Evolutionary conservation across 2,888 invertebrate genomes (phyloP).

Genomic region (Pachymerium ferrugineum): DNA sequence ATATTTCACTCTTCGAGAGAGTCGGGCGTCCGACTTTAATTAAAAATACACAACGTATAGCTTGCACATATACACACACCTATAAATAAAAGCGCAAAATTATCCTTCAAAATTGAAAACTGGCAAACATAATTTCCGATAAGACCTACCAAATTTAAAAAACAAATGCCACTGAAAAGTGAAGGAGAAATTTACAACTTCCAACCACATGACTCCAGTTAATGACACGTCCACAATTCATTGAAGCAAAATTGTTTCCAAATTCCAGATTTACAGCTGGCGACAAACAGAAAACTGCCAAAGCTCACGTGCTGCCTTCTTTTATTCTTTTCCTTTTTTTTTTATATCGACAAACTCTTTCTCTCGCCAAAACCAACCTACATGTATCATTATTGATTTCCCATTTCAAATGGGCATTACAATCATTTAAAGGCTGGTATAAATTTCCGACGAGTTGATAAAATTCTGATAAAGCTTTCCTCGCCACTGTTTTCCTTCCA

Average conservation of each 20-base stretch:
- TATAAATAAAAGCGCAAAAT: slow-evolving; percentile 13
- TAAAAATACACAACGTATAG: slow-evolving; percentile 7
- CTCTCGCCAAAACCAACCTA: slow-evolving; percentile 8
- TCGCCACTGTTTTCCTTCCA: slow-evolving; percentile 7
- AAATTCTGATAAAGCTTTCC: slow-evolving; percentile 13
- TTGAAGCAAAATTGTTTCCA: background rate
- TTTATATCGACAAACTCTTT: background rate
- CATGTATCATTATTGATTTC: slow-evolving; percentile 13
- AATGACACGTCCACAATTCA: slow-evolving; percentile 13
- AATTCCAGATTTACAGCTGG: slow-evolving; percentile 9
- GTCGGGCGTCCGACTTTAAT: background rate
- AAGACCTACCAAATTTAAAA: background rate
- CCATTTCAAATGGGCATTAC: slow-evolving; percentile 13
- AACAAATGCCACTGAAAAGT: background rate
- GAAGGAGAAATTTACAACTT: background rate
- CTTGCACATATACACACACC: background rate
- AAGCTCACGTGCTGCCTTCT: slow-evolving; percentile 13
- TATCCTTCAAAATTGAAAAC: slow-evolving; percentile 8
- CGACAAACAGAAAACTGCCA: slow-evolving; percentile 13
- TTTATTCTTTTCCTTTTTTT: background rate
- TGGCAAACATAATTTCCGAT: slow-evolving; percentile 3
- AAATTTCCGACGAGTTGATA: slow-evolving; percentile 7
- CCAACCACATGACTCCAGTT: slow-evolving; percentile 7
- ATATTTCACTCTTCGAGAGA: slow-evolving; percentile 8
- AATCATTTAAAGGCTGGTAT: slow-evolving; percentile 13